phyloP scores from a whole-genome alignment of 2,888 invertebrate species.

The Mantis religiosa region DNA sequence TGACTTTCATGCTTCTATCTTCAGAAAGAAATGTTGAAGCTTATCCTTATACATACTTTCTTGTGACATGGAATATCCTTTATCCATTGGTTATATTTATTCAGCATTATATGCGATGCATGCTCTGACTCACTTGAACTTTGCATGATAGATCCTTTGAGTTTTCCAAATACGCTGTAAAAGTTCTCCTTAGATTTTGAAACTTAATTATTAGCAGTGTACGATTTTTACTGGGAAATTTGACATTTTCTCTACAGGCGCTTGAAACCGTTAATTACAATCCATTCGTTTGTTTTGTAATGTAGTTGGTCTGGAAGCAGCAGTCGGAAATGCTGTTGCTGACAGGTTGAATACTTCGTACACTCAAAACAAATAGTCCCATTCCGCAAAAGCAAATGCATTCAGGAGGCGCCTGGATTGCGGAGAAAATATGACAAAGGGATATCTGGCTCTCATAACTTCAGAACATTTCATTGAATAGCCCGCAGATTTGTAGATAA shows the following conservation, averaged over 20 bases:
- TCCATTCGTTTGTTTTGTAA: not conserved
- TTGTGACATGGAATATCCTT: no score
- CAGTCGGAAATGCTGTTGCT: not conserved
- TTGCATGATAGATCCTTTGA: no score
- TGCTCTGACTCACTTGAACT: no score
- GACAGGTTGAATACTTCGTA: not conserved
- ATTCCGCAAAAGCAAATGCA: not conserved
- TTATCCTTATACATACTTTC: no score
- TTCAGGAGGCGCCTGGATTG: not conserved
- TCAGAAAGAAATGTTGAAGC: no score
- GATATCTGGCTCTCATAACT: not conserved
- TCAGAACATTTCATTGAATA: not conserved
- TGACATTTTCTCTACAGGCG: not conserved
- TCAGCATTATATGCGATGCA: no score
- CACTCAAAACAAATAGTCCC: not conserved
- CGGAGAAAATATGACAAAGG: not conserved
- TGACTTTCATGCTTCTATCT: no score
- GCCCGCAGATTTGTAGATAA: not conserved
- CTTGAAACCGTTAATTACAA: not conserved
- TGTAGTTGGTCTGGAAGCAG: not conserved
- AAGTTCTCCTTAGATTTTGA: no score
- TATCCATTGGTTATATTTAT: no score
- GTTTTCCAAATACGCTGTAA: no score
- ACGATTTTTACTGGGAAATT: no score
- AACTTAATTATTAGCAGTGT: no score